A percentile compares a stretch with the other conserved stretches of the same genome.
Conservation (phyloP, 2,113 vertebrate genomes). For the Lampris incognitus region DNA sequence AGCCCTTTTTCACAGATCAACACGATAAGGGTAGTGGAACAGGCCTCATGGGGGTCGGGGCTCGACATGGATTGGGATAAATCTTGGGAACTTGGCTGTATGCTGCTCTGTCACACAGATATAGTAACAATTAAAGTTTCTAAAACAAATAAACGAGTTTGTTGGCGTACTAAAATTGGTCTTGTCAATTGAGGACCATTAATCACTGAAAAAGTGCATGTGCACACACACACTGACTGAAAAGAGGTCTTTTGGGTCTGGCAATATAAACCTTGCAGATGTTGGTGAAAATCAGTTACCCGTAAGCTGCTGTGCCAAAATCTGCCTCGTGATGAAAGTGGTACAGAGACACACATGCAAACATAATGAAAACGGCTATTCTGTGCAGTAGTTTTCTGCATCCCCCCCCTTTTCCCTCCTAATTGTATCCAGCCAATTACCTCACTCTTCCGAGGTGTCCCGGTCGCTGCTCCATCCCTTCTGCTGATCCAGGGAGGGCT, state of each 20-base stretch:
- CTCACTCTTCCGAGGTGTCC: too few relatives aligned
- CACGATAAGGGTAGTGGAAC: conserved; percentile 2
- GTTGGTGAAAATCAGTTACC: conserved; percentile 18
- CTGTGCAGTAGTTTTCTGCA: not conserved
- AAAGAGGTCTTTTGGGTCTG: not conserved
- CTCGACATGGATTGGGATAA: not conserved
- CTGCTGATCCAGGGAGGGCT: too few relatives aligned
- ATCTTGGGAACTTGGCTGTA: conserved; percentile 1
- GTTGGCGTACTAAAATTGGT: conserved; percentile 2
- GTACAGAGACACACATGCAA: not conserved
- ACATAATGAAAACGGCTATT: not conserved
- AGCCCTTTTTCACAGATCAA: not conserved
- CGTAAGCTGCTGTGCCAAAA: conserved; percentile 29
- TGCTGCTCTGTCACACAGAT: not conserved
- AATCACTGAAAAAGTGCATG: not conserved
- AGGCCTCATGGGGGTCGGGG: conserved; percentile 5
- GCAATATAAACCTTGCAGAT: conserved; percentile 1
- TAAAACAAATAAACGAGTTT: not conserved
- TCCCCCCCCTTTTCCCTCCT: too few relatives aligned
- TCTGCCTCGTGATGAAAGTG: conserved; percentile 2
- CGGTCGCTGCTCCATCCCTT: too few relatives aligned
- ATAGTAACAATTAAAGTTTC: not conserved
- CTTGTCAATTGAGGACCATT: not conserved
- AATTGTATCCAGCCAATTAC: too few relatives aligned
- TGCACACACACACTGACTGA: not conserved